Percentiles rank a stretch among this genome's conserved stretches.
phyloP scores from a whole-genome alignment of 2,888 invertebrate species.

The Ennomos quercinarius region DNA sequence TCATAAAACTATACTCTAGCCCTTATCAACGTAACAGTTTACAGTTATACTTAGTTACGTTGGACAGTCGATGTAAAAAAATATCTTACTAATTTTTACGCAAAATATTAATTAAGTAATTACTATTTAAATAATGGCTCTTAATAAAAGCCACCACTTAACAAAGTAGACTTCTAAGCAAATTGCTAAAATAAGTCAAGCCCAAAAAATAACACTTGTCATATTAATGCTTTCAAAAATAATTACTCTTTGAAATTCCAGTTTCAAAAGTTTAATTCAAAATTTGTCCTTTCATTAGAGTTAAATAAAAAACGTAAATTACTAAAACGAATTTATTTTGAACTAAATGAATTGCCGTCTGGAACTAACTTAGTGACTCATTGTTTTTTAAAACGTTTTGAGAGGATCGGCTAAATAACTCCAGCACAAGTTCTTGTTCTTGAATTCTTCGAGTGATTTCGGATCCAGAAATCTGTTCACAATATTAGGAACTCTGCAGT shows the following conservation, averaged over 20 bases:
- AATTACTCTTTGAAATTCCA: conserved; percentile 5
- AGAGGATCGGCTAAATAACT: conserved; percentile 37
- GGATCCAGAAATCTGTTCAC: conserved; percentile 49
- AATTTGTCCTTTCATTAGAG: background rate
- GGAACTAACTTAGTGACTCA: conserved; percentile 33
- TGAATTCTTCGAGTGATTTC: conserved; percentile 46
- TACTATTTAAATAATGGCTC: too few species aligned
- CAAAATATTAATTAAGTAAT: too few species aligned
- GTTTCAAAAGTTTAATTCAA: conserved; percentile 11
- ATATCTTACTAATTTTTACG: too few species aligned
- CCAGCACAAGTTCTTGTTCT: conserved; percentile 45
- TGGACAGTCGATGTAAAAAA: too few species aligned
- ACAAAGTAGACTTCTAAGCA: background rate
- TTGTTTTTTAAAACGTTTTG: conserved; percentile 19
- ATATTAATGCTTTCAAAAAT: conserved; percentile 6
- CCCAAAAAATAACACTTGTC: conserved; percentile 5
- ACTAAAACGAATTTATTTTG: conserved; percentile 27
- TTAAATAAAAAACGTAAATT: conserved; percentile 19
- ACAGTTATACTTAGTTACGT: too few species aligned
- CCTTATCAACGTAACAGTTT: too few species aligned
- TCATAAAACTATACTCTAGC: too few species aligned
- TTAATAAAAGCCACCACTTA: background rate
- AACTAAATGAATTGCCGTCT: conserved; percentile 43
- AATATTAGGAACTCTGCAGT: conserved; percentile 50
- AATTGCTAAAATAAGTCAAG: conserved; percentile 9